Evolutionary conservation across 2,888 invertebrate genomes (phyloP).

Genomic region (Odontocerum albicorne): DNA sequence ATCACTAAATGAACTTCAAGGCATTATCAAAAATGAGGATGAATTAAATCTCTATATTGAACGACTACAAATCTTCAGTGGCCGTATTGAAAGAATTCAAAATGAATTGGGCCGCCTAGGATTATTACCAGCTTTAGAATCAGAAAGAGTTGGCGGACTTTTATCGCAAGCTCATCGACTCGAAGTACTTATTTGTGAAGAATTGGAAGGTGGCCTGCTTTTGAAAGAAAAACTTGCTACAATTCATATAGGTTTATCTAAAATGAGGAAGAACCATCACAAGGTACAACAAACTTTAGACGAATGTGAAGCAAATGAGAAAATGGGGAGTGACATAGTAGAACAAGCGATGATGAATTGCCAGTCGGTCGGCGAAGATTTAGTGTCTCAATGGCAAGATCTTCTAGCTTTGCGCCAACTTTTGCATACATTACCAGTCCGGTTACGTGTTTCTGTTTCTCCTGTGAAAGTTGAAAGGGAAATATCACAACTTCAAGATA

Average conservation of each 20-base stretch:
- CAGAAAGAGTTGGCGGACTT: slow-evolving; percentile 74
- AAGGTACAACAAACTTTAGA: slow-evolving; percentile 67
- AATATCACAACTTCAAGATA: slow-evolving; percentile 73
- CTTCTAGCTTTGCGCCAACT: slow-evolving; percentile 74
- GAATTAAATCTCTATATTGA: slow-evolving; percentile 81
- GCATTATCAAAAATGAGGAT: slow-evolving; percentile 80
- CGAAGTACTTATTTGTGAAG: slow-evolving; percentile 73
- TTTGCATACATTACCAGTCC: slow-evolving; percentile 75
- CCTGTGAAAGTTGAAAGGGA: slow-evolving; percentile 76
- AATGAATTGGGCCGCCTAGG: slow-evolving; percentile 78
- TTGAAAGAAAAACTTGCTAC: slow-evolving; percentile 75
- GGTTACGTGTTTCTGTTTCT: slow-evolving; percentile 74
- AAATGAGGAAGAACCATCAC: slow-evolving; percentile 69
- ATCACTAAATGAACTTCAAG: slow-evolving; percentile 70
- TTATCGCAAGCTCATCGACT: slow-evolving; percentile 70
- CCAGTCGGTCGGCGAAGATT: slow-evolving; percentile 68
- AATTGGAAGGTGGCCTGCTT: slow-evolving; percentile 72
- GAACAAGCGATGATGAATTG: slow-evolving; percentile 76
- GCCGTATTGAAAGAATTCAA: slow-evolving; percentile 75
- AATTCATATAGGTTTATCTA: slow-evolving; percentile 70
- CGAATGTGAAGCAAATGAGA: slow-evolving; percentile 72
- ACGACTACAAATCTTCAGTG: slow-evolving; percentile 74
- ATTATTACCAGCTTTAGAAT: slow-evolving; percentile 71
- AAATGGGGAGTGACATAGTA: slow-evolving; percentile 74
- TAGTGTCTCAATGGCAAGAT: slow-evolving; percentile 75